Conservation (phyloP, 2,888 invertebrate species). For the Stenodema calcarata region DNA sequence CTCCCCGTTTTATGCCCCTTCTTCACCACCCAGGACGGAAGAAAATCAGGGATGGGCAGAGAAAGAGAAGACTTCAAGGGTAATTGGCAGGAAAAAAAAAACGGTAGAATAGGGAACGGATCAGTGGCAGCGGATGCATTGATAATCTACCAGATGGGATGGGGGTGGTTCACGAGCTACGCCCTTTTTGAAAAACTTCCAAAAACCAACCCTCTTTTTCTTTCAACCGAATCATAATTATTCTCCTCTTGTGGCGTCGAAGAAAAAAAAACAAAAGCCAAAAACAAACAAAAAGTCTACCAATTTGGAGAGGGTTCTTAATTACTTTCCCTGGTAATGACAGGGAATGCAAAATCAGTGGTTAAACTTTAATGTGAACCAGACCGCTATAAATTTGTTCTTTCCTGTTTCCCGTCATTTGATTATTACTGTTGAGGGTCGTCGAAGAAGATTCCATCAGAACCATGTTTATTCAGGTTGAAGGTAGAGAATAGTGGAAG, state of each 20-base stretch:
- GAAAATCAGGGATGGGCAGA: background rate
- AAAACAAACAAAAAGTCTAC: conserved; percentile 16
- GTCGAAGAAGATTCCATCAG: too few species aligned
- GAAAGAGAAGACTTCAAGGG: conserved; percentile 24
- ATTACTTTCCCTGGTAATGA: conserved; percentile 44
- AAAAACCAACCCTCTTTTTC: conserved; percentile 36
- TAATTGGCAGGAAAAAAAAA: conserved; percentile 43
- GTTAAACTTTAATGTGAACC: conserved; percentile 39
- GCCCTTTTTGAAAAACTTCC: conserved; percentile 50
- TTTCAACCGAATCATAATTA: conserved; percentile 34
- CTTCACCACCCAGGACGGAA: background rate
- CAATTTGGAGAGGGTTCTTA: conserved; percentile 40
- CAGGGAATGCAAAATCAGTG: conserved; percentile 44
- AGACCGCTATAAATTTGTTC: background rate
- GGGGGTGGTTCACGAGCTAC: background rate
- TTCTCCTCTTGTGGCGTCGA: background rate
- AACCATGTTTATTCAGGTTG: too few species aligned
- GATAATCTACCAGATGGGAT: conserved; percentile 19
- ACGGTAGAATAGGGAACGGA: background rate
- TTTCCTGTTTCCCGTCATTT: background rate
- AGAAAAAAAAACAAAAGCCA: background rate
- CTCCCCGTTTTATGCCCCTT: background rate
- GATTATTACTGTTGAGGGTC: too few species aligned
- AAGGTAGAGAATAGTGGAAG: too few species aligned
- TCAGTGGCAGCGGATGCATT: conserved; percentile 35